phyloP scores from a whole-genome alignment of 2,888 invertebrate genomes.

The Parthenolecanium corni region DNA sequence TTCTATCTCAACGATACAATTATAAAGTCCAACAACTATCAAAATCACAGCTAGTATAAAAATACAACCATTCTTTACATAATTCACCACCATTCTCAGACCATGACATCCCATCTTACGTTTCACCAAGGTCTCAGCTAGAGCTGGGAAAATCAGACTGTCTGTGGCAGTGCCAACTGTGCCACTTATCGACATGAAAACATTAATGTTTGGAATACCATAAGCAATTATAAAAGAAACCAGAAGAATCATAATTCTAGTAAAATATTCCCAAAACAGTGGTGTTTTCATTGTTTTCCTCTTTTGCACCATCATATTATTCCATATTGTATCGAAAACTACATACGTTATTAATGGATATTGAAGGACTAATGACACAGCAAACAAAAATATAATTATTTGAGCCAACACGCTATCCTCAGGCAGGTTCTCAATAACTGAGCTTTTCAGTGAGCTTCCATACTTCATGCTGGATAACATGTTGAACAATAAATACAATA shows the following conservation, averaged over 20 bases:
- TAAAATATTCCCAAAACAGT: slow-evolving; percentile 1
- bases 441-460: slow-evolving; percentile 4
- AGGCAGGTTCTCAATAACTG: not conserved
- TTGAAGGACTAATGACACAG: slow-evolving; percentile 1
- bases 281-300: not conserved
- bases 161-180: slow-evolving; percentile 15
- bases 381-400: not conserved
- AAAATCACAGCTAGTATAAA: not conserved
- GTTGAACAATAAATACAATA: slow-evolving; percentile 7
- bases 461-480: slow-evolving; percentile 9
- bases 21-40: not conserved
- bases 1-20: not conserved
- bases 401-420: not conserved
- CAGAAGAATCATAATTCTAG: not conserved
- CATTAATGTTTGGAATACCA: slow-evolving; percentile 1
- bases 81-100: not conserved
- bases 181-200: slow-evolving; percentile 13
- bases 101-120: not conserved
- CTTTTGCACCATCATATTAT: not conserved
- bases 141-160: slow-evolving; percentile 31
- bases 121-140: slow-evolving; percentile 64
- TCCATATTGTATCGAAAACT: slow-evolving; percentile 14
- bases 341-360: slow-evolving; percentile 18
- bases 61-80: slow-evolving; percentile 2
- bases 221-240: not conserved